These are phyloP conservation scores for western clawed frog (Xenopus tropicalis) DNA, from an alignment of 2,113 vertebrate species.

Conservation along the genomic window DNA sequence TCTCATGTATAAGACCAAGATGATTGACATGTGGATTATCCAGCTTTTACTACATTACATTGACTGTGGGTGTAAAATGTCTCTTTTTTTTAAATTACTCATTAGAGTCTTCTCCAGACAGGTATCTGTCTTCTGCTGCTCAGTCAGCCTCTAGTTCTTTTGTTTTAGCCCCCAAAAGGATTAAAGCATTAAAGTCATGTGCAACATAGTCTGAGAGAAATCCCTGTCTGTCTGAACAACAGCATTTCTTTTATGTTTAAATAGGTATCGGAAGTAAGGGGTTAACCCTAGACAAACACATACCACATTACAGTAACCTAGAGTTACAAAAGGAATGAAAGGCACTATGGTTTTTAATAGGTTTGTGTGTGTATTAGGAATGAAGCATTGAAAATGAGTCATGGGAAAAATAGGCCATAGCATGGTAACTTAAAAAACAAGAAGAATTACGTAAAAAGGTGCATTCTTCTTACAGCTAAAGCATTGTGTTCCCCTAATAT, in stretches of 20 bases:
- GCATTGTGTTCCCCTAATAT: too few species aligned
- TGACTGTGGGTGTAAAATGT: too few species aligned
- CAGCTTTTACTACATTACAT: too few species aligned
- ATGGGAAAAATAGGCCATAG: constrained; percentile 6
- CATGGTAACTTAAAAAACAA: neutral
- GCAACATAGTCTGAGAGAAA: neutral
- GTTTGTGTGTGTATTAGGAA: constrained; percentile 24
- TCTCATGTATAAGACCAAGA: too few species aligned
- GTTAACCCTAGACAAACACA: constrained; percentile 22
- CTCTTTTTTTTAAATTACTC: too few species aligned
- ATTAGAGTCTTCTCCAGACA: neutral
- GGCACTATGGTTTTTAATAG: constrained; percentile 24
- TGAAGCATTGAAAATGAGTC: constrained; percentile 8
- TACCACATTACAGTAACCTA: constrained; percentile 29
- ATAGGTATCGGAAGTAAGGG: neutral
- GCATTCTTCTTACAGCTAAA: too few species aligned
- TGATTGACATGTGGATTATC: too few species aligned
- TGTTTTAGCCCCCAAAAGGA: neutral
- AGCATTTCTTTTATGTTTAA: neutral
- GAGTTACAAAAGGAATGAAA: constrained; percentile 24
- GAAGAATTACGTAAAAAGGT: neutral
- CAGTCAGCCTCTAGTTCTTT: neutral
- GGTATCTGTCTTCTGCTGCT: neutral
- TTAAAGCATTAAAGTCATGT: neutral
- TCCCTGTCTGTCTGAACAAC: neutral